These are phyloP conservation scores for Gouania willdenowi DNA, from an alignment of 2,797 vertebrate genomes.

Conservation along the genomic window DNA sequence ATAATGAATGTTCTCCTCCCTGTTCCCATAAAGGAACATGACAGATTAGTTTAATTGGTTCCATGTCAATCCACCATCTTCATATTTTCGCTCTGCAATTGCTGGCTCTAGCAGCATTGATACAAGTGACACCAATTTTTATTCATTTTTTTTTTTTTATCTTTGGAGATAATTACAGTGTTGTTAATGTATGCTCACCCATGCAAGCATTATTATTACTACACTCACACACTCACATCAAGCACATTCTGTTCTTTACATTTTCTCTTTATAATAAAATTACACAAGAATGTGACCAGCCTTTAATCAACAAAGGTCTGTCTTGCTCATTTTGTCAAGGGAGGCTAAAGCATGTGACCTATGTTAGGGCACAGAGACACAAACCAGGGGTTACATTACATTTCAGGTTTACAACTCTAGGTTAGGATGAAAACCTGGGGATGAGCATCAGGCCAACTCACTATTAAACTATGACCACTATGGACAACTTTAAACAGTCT, in stretches of 20 bases:
- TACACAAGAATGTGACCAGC: conserved; percentile 40
- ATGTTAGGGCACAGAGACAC: not conserved
- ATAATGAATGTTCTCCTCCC: conserved; percentile 38
- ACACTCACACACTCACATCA: conserved; percentile 10
- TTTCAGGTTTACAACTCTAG: conserved; percentile 5
- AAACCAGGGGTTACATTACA: conserved; percentile 24
- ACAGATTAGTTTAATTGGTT: conserved; percentile 48
- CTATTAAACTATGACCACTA: not conserved
- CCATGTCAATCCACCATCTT: conserved; percentile 50
- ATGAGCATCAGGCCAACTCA: no score
- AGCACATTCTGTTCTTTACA: conserved; percentile 11
- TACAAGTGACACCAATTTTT: conserved; percentile 43
- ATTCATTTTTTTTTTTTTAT: no score
- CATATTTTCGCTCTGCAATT: conserved; percentile 30
- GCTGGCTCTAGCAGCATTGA: conserved; percentile 22
- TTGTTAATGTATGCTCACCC: conserved; percentile 29
- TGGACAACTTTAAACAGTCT: not conserved
- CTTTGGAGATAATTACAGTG: conserved; percentile 54
- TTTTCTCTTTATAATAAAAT: conserved; percentile 16
- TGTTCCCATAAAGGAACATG: conserved; percentile 37
- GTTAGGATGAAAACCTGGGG: conserved; percentile 27
- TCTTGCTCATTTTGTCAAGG: not conserved
- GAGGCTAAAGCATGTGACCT: conserved; percentile 32
- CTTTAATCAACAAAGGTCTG: not conserved
- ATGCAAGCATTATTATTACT: conserved; percentile 14